A percentile compares a stretch with the other conserved stretches of the same genome.
These are phyloP conservation scores for Notoglanidium macrostoma DNA, from an alignment of 2,797 vertebrate species.

Conservation along the genomic window DNA sequence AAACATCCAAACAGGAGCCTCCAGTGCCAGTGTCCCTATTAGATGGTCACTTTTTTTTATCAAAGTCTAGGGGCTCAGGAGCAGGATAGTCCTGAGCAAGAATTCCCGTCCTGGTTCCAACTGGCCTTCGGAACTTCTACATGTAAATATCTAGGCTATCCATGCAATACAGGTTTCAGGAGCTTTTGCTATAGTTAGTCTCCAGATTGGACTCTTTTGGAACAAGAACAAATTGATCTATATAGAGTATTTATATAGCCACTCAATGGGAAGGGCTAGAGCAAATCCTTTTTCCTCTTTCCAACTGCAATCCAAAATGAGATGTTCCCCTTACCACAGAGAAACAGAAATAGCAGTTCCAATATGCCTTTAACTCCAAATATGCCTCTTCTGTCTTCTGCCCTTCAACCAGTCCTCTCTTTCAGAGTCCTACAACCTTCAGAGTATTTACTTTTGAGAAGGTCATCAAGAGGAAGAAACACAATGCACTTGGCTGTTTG, in stretches of 20 bases:
- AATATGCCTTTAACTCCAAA: slow-evolving; percentile 65
- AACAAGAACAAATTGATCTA: slow-evolving; percentile 70
- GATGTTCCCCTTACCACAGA: slow-evolving; percentile 75
- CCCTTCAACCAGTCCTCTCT: slow-evolving; percentile 60
- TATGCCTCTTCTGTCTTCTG: slow-evolving; percentile 64
- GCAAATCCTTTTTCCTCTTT: slow-evolving; percentile 71
- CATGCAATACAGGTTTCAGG: neutral
- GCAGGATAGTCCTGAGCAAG: neutral
- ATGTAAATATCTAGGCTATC: neutral
- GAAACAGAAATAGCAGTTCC: slow-evolving; percentile 73
- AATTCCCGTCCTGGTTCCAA: slow-evolving; percentile 11
- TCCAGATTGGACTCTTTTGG: slow-evolving; percentile 65
- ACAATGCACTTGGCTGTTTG: slow-evolving; percentile 75
- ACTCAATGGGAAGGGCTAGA: slow-evolving; percentile 66
- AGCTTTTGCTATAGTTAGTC: slow-evolving; percentile 67
- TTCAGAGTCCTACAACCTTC: slow-evolving; percentile 44
- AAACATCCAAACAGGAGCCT: slow-evolving; percentile 67
- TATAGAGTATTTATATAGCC: slow-evolving; percentile 74
- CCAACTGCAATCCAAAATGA: slow-evolving; percentile 74
- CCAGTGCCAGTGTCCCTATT: slow-evolving; percentile 33
- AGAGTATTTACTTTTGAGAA: slow-evolving; percentile 58
- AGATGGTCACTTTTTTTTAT: neutral
- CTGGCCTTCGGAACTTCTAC: slow-evolving; percentile 29
- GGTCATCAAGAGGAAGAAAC: slow-evolving; percentile 65
- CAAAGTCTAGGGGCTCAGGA: neutral